Conservation (phyloP, 2,113 vertebrate genomes). For the Rostratula benghalensis region DNA sequence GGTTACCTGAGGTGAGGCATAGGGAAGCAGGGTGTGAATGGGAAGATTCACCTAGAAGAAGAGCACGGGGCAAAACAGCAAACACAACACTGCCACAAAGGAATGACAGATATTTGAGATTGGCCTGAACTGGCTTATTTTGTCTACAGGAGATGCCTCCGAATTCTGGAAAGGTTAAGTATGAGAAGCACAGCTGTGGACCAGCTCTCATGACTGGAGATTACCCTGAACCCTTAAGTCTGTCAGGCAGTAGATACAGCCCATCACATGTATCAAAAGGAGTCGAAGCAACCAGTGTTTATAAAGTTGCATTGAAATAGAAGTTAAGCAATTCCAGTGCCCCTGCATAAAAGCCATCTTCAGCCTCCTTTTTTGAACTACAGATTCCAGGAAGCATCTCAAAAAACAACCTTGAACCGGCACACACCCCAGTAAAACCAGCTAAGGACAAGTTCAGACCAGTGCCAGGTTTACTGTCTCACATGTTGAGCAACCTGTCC, state of each 20-base stretch:
- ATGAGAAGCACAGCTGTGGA: not conserved
- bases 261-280: accelerated
- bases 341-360: not conserved
- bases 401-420: not conserved
- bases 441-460: constrained; percentile 31
- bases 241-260: not conserved
- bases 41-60: not conserved
- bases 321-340: not conserved
- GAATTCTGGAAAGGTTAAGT: not conserved
- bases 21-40: not conserved
- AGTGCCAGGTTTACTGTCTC: not conserved
- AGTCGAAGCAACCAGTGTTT: not conserved
- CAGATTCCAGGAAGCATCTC: not conserved
- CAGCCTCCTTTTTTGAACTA: not conserved
- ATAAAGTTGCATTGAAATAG: not conserved
- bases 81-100: not conserved
- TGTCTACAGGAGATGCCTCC: not conserved
- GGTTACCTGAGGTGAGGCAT: not conserved
- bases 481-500: not conserved
- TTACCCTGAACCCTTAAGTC: not conserved
- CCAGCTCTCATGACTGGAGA: not conserved
- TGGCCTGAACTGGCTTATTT: not conserved
- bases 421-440: not conserved
- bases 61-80: accelerated
- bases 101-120: not conserved